A percentile compares a stretch with the other conserved stretches of the same genome.
phyloP scores from a whole-genome alignment of 2,113 vertebrate genomes.

The Tragulus kanchil region DNA sequence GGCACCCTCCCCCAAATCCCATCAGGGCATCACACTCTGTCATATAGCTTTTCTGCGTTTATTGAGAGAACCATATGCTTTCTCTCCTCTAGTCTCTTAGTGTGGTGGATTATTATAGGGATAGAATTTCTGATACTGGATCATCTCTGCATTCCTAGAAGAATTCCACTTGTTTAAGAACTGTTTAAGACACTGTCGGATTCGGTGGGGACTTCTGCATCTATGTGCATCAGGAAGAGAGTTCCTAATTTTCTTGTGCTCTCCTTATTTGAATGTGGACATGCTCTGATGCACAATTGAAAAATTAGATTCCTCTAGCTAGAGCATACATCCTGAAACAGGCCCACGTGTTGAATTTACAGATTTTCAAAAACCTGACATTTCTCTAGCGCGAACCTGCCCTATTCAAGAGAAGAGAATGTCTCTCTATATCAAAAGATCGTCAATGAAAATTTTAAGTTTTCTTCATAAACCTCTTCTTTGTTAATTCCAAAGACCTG shows the following conservation, averaged over 20 bases:
- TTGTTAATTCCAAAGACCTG: background rate
- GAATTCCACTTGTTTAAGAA: constrained; percentile 27
- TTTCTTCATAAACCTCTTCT: background rate
- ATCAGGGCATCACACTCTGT: background rate
- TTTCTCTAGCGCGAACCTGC: background rate
- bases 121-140: constrained; percentile 64
- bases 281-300: constrained; percentile 12
- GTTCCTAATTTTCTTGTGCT: background rate
- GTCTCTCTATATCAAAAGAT: background rate
- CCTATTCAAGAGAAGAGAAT: background rate
- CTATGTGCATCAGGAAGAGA: background rate
- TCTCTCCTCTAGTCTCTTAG: constrained; percentile 35
- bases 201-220: background rate
- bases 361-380: background rate
- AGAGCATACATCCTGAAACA: constrained; percentile 43
- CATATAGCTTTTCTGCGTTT: background rate
- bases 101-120: constrained; percentile 4
- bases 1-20: background rate
- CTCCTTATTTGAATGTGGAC: constrained; percentile 47
- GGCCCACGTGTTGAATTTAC: constrained; percentile 13
- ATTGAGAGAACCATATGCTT: constrained; percentile 3
- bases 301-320: constrained; percentile 38
- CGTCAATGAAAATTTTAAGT: background rate
- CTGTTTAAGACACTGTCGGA: background rate
- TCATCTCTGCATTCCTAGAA: constrained; percentile 62